Base-by-base conservation (phyloP, 2,888 invertebrate species). In the Mechanitis messenoides region DNA sequence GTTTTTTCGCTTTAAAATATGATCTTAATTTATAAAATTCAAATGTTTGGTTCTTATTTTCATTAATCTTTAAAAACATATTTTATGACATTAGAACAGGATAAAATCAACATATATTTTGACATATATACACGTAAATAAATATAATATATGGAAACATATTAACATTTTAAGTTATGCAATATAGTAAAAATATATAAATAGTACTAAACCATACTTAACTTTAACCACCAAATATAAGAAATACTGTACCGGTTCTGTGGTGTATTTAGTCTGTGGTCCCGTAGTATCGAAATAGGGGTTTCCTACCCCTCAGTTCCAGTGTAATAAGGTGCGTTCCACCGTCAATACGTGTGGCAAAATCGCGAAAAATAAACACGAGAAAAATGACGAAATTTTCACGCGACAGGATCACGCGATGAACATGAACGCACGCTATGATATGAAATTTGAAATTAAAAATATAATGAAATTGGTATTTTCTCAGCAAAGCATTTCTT, bases 271-370 rank as follows among this genome's bases (percentile, higher is more conserved):
- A 74, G 28, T 85, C 86, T 85, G 65, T 85, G 87, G n/a, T 0
- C 66, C 58, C 78, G 80, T 87, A 87, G 85, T 87, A 85, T 77
- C 66, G 77, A 77, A 83, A 78, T 84, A 84, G 82, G 79, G 82
- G 77, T 74, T 79, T 77, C 71, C 77, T 74, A 81, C 85, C 86
- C 85, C 84, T 77, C 81, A 46, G 69, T 70, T 75, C 61, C 80
- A 86, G 87, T 86, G 75, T 74, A 72, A 68, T 72, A 72, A 72
- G 75, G 76, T 72, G 77, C 77, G 78, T 72, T 69, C 65, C 60
- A 59, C 63, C 58, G 76, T 69, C 65, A 65, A 65, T 65, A 74
- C 79, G 78, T 76, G 47, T 68, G 66, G 63, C 58, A 38, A 47
- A 61, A 65, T 59, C 59, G 45, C 62, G 60, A 63, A 75, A 75